Conservation (phyloP, 2,113 vertebrate species). For the Megaleporinus macrocephalus region DNA sequence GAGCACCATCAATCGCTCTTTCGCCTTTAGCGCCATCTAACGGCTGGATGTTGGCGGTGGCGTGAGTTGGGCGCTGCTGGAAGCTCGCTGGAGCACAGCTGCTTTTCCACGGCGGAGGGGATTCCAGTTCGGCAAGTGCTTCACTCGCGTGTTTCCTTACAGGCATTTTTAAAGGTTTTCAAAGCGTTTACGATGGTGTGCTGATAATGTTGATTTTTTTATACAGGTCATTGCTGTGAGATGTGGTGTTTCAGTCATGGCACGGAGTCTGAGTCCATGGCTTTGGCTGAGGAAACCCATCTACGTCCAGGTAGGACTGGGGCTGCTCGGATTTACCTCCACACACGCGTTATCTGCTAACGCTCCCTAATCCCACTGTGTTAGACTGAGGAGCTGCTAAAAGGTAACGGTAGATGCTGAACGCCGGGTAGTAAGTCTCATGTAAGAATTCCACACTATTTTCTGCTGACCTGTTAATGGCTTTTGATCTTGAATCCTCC, state of each 20-base stretch:
- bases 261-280: constrained; percentile 85
- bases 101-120: neutral
- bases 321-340: neutral
- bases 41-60: neutral
- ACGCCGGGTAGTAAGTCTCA: neutral
- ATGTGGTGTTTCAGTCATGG: constrained; percentile 87
- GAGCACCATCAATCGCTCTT: neutral
- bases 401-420: too few relatives aligned
- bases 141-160: neutral
- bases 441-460: neutral
- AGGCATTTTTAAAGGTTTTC: neutral
- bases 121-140: constrained; percentile 28
- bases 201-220: neutral
- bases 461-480: neutral
- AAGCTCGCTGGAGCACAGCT: neutral
- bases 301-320: constrained; percentile 84
- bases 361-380: too few relatives aligned
- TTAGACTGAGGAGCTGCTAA: too few relatives aligned
- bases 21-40: neutral
- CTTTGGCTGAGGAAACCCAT: constrained; percentile 83
- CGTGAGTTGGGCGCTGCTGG: neutral
- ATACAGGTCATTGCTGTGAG: constrained; percentile 74
- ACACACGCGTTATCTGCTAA: too few relatives aligned
- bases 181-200: neutral
- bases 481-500: neutral